Percentiles rank a stretch among this genome's conserved stretches.
These are phyloP conservation scores for Larimichthys crocea DNA, from an alignment of 2,113 vertebrate genomes.

Conservation along the genomic window DNA sequence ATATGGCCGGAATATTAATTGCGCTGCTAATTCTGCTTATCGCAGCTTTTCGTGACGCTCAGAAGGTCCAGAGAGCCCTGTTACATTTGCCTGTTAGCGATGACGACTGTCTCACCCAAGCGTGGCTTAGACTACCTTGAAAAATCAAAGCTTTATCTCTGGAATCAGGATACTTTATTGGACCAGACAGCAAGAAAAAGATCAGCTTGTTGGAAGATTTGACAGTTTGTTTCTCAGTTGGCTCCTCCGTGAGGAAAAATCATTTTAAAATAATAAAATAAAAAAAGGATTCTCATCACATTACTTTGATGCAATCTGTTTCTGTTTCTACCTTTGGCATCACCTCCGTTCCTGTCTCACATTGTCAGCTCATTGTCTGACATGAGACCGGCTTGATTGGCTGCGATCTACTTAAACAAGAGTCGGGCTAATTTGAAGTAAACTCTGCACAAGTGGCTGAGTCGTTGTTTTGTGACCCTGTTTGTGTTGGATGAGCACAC, in stretches of 20 bases:
- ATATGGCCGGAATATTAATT: constrained; percentile 81
- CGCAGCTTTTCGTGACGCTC: constrained; percentile 57
- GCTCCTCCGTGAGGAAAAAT: constrained; percentile 24
- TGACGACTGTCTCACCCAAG: constrained; percentile 24
- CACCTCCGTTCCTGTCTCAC: constrained; percentile 34
- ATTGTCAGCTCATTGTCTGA: constrained; percentile 52
- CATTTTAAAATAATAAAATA: constrained; percentile 32
- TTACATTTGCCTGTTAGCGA: constrained; percentile 38
- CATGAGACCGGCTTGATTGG: constrained; percentile 62
- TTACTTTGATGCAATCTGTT: constrained; percentile 54
- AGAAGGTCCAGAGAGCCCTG: constrained; percentile 40
- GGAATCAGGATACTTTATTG: constrained; percentile 30
- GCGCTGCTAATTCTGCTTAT: constrained; percentile 71
- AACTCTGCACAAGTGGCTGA: constrained; percentile 77
- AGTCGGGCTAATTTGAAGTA: constrained; percentile 80
- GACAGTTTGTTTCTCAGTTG: constrained; percentile 33
- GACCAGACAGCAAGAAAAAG: constrained; percentile 9
- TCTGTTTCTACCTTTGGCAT: constrained; percentile 58
- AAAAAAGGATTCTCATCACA: constrained; percentile 9
- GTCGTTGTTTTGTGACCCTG: constrained; percentile 84
- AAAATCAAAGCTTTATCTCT: constrained; percentile 37
- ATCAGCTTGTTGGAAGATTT: constrained; percentile 34
- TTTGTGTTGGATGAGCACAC: constrained; percentile 83
- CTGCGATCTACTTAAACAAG: constrained; percentile 55
- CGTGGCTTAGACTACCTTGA: constrained; percentile 1